These are phyloP conservation scores for Chelmon rostratus DNA, from an alignment of 2,797 vertebrate species.

Conservation along the genomic window DNA sequence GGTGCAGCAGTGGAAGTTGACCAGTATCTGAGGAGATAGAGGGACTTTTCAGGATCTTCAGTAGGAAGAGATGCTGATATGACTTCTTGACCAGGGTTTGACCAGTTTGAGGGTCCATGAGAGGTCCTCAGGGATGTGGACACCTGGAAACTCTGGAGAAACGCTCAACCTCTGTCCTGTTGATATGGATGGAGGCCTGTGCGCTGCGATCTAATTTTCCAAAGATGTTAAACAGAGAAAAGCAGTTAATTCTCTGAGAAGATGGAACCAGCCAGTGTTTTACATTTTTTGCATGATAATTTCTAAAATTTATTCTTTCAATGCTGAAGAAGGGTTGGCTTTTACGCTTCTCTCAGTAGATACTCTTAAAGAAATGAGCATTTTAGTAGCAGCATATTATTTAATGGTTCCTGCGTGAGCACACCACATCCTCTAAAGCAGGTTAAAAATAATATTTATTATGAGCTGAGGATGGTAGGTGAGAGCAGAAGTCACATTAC, in stretches of 20 bases:
- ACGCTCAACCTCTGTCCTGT: neutral
- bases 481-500: slow-evolving; percentile 15
- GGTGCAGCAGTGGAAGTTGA: neutral
- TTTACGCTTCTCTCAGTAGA: no score
- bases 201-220: no score
- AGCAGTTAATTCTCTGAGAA: neutral
- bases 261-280: no score
- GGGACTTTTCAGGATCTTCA: neutral
- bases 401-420: neutral
- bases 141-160: neutral
- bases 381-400: neutral
- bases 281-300: neutral
- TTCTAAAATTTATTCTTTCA: neutral
- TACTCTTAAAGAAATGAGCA: neutral
- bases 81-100: neutral
- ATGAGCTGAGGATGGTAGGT: neutral
- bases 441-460: neutral
- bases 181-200: neutral
- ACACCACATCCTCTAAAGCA: neutral
- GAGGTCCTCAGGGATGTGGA: neutral
- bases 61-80: neutral
- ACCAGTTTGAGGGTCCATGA: neutral
- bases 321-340: neutral
- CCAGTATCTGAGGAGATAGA: neutral
- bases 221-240: neutral